These are phyloP conservation scores for Conus ventricosus DNA, from an alignment of 1,140 invertebrate species.

Conservation along the genomic window DNA sequence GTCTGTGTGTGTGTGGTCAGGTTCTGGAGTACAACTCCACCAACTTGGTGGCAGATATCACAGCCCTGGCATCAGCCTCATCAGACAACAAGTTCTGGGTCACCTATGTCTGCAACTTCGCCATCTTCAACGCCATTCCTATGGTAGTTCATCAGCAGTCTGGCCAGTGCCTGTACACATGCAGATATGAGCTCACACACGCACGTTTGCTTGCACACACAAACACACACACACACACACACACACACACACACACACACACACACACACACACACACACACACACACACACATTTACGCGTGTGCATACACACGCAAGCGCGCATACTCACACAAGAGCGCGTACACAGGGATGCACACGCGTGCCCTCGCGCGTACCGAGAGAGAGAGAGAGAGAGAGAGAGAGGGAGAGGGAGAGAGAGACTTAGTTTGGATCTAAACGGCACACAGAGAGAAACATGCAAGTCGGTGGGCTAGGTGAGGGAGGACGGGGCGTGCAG, in stretches of 20 bases:
- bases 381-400: too few relatives aligned
- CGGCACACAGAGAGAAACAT: too few relatives aligned
- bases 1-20: constrained; percentile 34
- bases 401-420: too few relatives aligned
- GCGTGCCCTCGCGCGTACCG: neutral
- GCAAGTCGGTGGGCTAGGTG: too few relatives aligned
- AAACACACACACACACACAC: too few relatives aligned
- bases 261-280: neutral
- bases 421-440: too few relatives aligned
- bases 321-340: neutral
- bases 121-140: constrained; percentile 80
- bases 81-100: constrained; percentile 70
- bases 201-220: too few relatives aligned
- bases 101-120: constrained; percentile 81
- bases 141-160: constrained; percentile 59
- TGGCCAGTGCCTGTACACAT: too few relatives aligned
- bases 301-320: neutral
- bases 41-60: neutral
- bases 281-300: neutral
- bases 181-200: too few relatives aligned
- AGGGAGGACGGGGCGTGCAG: too few relatives aligned
- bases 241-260: neutral
- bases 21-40: constrained; percentile 52
- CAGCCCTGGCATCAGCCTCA: constrained; percentile 6
- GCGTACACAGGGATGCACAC: neutral